Conservation (phyloP, 2,888 invertebrate species). For the Thymelicus acteon region DNA sequence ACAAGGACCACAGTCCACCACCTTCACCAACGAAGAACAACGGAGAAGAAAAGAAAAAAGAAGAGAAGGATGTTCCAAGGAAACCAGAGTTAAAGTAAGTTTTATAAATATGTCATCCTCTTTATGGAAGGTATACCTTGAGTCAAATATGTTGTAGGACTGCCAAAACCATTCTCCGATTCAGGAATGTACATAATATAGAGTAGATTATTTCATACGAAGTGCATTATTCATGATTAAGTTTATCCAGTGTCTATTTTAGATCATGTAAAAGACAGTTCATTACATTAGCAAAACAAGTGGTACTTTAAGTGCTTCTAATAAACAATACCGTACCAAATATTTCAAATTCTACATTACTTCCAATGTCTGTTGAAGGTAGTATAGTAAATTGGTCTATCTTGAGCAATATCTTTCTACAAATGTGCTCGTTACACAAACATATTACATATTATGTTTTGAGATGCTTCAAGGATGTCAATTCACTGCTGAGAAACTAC, state of each 20-base stretch:
- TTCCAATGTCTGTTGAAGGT: neutral
- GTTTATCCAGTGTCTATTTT: too few species aligned
- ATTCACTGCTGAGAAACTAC: neutral
- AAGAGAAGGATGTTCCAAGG: conserved; percentile 57
- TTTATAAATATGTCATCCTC: neutral
- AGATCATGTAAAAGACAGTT: too few species aligned
- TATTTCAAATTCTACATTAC: neutral
- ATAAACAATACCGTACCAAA: neutral
- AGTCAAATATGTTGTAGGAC: too few species aligned
- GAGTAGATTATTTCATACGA: too few species aligned
- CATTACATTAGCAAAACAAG: too few species aligned
- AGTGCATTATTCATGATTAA: too few species aligned
- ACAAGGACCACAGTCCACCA: conserved; percentile 86
- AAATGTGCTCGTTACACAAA: conserved; percentile 9
- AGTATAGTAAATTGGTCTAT: neutral
- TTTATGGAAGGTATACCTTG: too few species aligned
- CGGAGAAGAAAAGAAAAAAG: conserved; percentile 44
- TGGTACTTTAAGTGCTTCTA: neutral
- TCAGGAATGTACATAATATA: too few species aligned
- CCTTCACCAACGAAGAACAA: conserved; percentile 66
- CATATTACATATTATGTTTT: conserved; percentile 9
- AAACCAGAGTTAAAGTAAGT: conserved; percentile 77
- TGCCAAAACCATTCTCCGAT: too few species aligned
- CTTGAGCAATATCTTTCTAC: conserved; percentile 4
- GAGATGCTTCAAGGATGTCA: conserved; percentile 1